Conservation (phyloP, 2,797 vertebrate species). For the Nyctalus aviator region DNA sequence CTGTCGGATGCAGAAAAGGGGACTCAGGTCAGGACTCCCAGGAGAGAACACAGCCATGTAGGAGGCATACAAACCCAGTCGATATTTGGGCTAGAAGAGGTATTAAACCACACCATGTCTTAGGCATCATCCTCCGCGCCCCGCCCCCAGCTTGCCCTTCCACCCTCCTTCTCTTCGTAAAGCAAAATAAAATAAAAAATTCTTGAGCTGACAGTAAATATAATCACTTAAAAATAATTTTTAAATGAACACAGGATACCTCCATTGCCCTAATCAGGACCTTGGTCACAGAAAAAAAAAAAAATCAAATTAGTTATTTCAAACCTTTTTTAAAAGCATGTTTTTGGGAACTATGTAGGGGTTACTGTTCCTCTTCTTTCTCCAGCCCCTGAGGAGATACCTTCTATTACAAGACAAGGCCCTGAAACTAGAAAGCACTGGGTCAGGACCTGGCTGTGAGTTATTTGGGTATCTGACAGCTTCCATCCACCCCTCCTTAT, state of each 20-base stretch:
- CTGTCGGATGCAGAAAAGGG: background rate
- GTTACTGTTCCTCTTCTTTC: background rate
- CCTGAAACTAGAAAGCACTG: background rate
- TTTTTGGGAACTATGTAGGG: background rate
- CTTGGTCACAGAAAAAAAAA: background rate
- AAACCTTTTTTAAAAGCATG: background rate
- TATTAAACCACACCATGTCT: background rate
- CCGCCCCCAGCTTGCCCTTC: background rate
- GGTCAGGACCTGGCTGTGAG: background rate
- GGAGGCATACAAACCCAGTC: background rate
- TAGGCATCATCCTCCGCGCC: rapidly evolving
- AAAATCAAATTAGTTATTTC: background rate
- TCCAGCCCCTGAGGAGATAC: background rate
- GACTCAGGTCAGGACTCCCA: background rate
- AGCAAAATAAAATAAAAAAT: background rate
- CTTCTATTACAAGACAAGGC: background rate
- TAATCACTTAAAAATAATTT: background rate
- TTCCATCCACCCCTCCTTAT: background rate
- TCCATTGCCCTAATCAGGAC: background rate
- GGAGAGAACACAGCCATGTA: background rate
- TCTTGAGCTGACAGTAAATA: background rate
- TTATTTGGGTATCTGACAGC: background rate
- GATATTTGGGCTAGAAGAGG: background rate
- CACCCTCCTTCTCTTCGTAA: background rate
- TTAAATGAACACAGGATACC: background rate